A percentile compares a stretch with the other conserved stretches of the same genome.
Conservation (phyloP, 2,797 vertebrate genomes). For the Molossus alvarezi region DNA sequence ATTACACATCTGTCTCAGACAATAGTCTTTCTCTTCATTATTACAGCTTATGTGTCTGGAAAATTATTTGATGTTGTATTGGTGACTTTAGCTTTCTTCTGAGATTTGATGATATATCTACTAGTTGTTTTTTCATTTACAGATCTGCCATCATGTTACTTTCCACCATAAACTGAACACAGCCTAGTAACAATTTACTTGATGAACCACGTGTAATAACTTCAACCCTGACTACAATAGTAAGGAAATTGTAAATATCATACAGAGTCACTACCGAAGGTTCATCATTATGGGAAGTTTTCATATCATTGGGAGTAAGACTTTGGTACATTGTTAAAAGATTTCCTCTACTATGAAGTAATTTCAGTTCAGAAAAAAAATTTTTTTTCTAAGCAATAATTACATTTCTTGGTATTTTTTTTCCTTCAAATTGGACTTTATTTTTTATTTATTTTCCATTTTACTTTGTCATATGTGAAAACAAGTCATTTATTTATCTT, state of each 20-base stretch:
- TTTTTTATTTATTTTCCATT: conserved; percentile 6
- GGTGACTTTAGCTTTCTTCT: conserved; percentile 12
- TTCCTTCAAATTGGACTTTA: not conserved
- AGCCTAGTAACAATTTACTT: not conserved
- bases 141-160: conserved; percentile 19
- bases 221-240: not conserved
- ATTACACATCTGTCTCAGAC: not conserved
- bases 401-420: not conserved
- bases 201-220: not conserved
- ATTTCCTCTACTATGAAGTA: not conserved
- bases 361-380: not conserved
- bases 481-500: not conserved
- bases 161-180: not conserved
- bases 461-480: conserved; percentile 52
- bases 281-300: not conserved
- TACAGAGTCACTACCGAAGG: not conserved
- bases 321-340: not conserved
- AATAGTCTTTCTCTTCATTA: not conserved
- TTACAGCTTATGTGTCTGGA: conserved; percentile 33
- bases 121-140: not conserved
- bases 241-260: not conserved
- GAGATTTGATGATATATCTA: not conserved
- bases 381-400: conserved; percentile 23
- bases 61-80: not conserved
- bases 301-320: not conserved